Evolutionary conservation across 2,888 invertebrate species (phyloP).

Genomic region (Acleris laterana): DNA sequence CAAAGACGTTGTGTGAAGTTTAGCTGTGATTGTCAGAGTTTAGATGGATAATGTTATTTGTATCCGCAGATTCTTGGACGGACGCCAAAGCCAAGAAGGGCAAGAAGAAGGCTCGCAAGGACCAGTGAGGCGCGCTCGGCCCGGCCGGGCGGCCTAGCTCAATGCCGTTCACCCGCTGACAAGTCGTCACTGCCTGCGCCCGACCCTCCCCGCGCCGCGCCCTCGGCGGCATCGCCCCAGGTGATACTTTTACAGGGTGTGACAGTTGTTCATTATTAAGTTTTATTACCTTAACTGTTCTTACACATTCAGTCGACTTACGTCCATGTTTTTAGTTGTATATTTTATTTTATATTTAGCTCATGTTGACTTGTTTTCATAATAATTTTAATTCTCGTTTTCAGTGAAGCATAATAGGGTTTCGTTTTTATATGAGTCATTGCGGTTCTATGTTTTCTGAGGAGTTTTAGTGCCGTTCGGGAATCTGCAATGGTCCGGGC

Average conservation of each 20-base stretch:
- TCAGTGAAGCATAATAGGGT: conserved; percentile 74
- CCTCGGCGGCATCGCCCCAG: conserved; percentile 42
- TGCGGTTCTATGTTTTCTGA: conserved; percentile 55
- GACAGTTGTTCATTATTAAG: conserved; percentile 68
- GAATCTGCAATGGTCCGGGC: conserved; percentile 80
- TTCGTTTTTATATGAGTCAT: conserved; percentile 68
- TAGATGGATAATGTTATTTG: conserved; percentile 1
- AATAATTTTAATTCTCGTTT: conserved; percentile 78
- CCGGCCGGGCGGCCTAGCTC: conserved; percentile 75
- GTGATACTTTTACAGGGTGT: conserved; percentile 78
- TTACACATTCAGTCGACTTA: conserved; percentile 77
- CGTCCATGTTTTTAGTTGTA: conserved; percentile 82
- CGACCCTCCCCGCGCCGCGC: neutral
- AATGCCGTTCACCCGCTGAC: conserved; percentile 72
- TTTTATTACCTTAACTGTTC: conserved; percentile 64
- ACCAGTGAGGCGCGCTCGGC: conserved; percentile 83
- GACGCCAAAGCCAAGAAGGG: conserved; percentile 90
- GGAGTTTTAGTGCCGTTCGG: conserved; percentile 66
- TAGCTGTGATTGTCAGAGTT: neutral
- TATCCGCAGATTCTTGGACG: conserved; percentile 87
- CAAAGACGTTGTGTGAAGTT: neutral
- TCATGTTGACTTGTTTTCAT: conserved; percentile 77
- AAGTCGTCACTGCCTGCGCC: conserved; percentile 37
- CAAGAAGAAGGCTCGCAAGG: conserved; percentile 91
- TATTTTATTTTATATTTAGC: conserved; percentile 79